These are phyloP conservation scores for Pardosa pseudoannulata DNA, from an alignment of 2,888 invertebrate genomes.

Conservation along the genomic window DNA sequence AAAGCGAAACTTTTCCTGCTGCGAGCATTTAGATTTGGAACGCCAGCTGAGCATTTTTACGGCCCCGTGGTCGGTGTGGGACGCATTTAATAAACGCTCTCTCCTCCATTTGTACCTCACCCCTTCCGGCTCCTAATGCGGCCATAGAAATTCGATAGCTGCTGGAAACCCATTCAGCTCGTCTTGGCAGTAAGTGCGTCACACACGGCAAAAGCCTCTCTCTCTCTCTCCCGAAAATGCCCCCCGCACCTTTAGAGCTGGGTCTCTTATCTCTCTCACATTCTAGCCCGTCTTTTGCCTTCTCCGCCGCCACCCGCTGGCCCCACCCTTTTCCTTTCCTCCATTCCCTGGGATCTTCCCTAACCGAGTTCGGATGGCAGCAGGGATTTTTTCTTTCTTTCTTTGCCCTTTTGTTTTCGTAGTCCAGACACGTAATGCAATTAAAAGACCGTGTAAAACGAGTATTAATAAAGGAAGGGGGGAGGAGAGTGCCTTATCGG, in stretches of 20 bases:
- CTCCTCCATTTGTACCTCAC: neutral
- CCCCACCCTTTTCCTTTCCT: neutral
- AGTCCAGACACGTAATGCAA: constrained; percentile 5
- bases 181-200: constrained; percentile 17
- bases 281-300: neutral
- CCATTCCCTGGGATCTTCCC: neutral
- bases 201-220: neutral
- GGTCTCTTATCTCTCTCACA: neutral
- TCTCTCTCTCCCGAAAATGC: constrained; percentile 6
- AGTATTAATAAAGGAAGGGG: too few relatives aligned
- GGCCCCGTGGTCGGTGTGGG: too few relatives aligned
- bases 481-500: too few relatives aligned
- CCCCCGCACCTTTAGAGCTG: constrained; percentile 7
- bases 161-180: constrained; percentile 15
- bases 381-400: neutral
- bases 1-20: too few relatives aligned
- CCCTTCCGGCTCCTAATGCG: constrained; percentile 13
- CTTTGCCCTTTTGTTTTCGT: neutral
- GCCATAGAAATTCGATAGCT: constrained; percentile 17
- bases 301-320: neutral
- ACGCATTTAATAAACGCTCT: too few relatives aligned
- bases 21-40: too few relatives aligned
- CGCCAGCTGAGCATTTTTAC: too few relatives aligned
- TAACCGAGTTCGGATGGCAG: too few relatives aligned
- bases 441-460: neutral